These are phyloP conservation scores for Leptopilina clavipes DNA, from an alignment of 1,140 invertebrate genomes.

Conservation along the genomic window DNA sequence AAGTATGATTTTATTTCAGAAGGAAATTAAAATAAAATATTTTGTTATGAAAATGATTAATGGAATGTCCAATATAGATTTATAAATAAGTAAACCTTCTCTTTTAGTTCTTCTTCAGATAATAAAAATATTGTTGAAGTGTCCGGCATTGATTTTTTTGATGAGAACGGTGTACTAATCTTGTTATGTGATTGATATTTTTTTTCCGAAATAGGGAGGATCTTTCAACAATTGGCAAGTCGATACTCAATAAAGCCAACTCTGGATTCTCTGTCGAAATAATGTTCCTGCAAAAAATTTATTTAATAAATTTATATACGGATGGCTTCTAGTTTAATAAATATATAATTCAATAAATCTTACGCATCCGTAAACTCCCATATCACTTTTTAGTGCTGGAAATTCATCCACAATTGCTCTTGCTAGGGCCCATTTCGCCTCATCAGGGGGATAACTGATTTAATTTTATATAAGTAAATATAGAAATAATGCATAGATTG, in stretches of 20 bases:
- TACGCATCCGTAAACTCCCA: neutral
- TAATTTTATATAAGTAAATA: neutral
- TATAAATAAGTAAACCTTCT: neutral
- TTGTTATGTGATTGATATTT: neutral
- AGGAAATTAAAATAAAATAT: too few relatives aligned
- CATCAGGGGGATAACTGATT: neutral
- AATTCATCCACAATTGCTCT: neutral
- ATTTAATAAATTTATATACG: neutral
- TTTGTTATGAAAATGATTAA: too few relatives aligned
- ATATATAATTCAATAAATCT: neutral
- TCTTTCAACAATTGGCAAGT: neutral
- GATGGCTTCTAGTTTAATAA: neutral
- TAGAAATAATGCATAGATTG: too few relatives aligned
- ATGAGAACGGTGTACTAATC: neutral
- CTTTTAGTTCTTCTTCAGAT: neutral
- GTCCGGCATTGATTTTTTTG: neutral
- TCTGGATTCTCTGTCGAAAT: neutral
- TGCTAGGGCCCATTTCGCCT: neutral
- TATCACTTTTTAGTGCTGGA: neutral
- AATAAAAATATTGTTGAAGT: neutral
- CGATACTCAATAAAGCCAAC: constrained; percentile 13
- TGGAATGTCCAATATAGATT: neutral
- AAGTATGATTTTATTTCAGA: too few relatives aligned
- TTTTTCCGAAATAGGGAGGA: neutral
- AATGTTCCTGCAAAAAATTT: neutral